Evolutionary conservation across 2,797 vertebrate species (phyloP).

Genomic region (Nasua narica): DNA sequence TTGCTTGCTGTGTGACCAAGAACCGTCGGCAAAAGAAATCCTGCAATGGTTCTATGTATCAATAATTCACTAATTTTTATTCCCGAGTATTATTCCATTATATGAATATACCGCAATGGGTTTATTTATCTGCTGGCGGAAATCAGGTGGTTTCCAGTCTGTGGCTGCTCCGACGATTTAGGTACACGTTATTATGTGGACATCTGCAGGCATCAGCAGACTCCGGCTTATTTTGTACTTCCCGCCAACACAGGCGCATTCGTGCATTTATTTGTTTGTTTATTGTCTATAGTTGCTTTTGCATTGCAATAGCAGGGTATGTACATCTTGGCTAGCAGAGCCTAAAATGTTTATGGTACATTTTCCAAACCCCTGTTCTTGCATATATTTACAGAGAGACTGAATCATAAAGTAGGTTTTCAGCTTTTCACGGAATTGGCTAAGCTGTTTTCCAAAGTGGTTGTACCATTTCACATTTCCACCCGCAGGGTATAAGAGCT

Average conservation of each 20-base stretch:
- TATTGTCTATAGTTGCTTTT: not conserved
- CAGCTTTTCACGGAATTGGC: not conserved
- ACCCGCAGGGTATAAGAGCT: not conserved
- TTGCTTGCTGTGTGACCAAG: not conserved
- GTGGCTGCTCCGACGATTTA: not conserved
- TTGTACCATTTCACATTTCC: not conserved
- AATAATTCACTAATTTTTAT: not conserved
- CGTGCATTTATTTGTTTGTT: not conserved
- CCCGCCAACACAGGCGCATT: not conserved
- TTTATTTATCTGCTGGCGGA: not conserved
- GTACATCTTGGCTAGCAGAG: not conserved
- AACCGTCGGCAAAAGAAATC: not conserved
- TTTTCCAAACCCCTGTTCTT: not conserved
- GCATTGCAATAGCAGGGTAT: not conserved
- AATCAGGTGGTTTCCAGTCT: not conserved
- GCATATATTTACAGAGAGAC: not conserved
- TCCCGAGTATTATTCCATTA: not conserved
- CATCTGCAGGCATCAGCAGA: not conserved
- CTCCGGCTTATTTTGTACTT: not conserved
- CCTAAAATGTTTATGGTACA: not conserved
- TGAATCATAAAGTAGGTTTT: not conserved
- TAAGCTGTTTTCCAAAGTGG: not conserved
- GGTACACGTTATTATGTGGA: not conserved
- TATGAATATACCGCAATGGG: not conserved
- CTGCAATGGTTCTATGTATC: not conserved